Percentiles rank a stretch among this genome's conserved stretches.
phyloP scores from a whole-genome alignment of 2,113 vertebrate species.

The Origma solitaria region DNA sequence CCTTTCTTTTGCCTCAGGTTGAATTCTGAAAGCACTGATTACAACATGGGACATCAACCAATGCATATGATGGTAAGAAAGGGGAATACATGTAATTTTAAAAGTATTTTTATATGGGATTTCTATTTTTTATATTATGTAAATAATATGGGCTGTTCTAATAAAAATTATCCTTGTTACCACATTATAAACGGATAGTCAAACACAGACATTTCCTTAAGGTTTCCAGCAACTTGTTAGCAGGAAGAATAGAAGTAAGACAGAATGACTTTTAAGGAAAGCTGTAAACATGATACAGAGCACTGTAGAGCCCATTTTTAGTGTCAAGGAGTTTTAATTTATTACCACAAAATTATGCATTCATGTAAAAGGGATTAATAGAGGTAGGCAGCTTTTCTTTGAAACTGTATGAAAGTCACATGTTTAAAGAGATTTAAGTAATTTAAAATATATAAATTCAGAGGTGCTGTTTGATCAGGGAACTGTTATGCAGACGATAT shows the following conservation, averaged over 20 bases:
- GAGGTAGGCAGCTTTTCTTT: background rate
- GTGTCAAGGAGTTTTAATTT: background rate
- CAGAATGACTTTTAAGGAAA: background rate
- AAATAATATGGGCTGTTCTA: background rate
- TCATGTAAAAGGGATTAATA: background rate
- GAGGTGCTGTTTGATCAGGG: background rate
- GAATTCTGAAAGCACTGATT: background rate
- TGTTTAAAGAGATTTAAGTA: background rate
- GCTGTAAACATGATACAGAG: background rate
- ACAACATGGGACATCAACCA: background rate
- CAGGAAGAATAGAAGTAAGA: background rate
- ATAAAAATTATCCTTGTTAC: background rate
- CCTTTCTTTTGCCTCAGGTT: background rate
- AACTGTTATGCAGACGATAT: background rate
- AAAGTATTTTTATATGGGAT: background rate
- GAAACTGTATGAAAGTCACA: background rate
- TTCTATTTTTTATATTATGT: background rate
- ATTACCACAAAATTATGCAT: background rate
- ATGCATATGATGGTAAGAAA: background rate
- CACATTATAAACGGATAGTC: background rate
- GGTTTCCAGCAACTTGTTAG: background rate
- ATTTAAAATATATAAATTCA: background rate
- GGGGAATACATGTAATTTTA: background rate
- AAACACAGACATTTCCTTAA: background rate
- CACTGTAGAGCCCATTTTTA: background rate